Percentiles rank a stretch among this genome's conserved stretches.
Evolutionary conservation across 64 coral and sea anemone genomes (phyloP).

Genomic region (Montipora capricornis): DNA sequence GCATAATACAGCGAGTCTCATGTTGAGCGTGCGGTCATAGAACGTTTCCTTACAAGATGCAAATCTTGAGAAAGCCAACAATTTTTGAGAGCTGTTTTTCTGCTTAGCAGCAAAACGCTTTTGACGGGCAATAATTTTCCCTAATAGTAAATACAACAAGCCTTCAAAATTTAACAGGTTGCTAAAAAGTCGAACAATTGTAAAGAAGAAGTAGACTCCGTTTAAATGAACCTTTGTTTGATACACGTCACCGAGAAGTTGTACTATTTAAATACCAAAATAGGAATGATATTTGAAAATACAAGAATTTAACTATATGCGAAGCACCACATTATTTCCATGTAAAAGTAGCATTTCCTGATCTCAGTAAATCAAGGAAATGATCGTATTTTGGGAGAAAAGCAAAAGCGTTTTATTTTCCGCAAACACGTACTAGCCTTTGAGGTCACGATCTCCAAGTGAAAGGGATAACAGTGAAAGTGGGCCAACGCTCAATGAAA

Average conservation of each 20-base stretch:
- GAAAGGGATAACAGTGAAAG: neutral
- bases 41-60: neutral
- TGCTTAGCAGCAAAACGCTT: neutral
- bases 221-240: conserved; percentile 26
- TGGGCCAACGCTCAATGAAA: neutral
- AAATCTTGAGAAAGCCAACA: neutral
- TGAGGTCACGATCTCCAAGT: neutral
- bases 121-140: neutral
- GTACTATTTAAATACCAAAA: neutral
- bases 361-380: neutral
- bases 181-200: neutral
- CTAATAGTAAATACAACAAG: neutral
- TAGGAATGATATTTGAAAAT: neutral
- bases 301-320: neutral
- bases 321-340: neutral
- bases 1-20: neutral
- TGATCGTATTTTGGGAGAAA: neutral
- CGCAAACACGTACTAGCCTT: neutral
- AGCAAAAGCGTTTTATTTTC: conserved; percentile 16
- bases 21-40: neutral
- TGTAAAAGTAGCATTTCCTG: neutral
- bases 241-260: neutral
- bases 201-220: neutral
- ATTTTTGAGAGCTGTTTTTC: neutral
- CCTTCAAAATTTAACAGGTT: neutral